Percentiles rank a stretch among this genome's conserved stretches.
These are phyloP conservation scores for Pardosa pseudoannulata DNA, from an alignment of 2,888 invertebrate genomes.

Conservation along the genomic window DNA sequence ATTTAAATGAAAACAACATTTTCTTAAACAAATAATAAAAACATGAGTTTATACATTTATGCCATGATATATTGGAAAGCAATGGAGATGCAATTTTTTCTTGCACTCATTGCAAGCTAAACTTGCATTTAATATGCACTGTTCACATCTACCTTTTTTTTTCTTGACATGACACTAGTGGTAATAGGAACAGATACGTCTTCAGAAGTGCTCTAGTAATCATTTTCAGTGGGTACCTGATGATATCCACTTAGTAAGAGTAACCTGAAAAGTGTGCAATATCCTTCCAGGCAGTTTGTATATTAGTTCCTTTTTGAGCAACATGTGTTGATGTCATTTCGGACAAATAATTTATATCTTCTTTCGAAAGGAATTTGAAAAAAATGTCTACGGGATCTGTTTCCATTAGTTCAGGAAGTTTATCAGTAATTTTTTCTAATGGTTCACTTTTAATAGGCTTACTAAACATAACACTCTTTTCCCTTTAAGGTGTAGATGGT, in stretches of 20 bases:
- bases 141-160: too few species aligned
- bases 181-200: background rate
- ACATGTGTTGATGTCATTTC: background rate
- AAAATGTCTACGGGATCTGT: background rate
- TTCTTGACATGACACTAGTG: background rate
- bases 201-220: constrained; percentile 6
- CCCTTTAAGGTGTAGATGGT: background rate
- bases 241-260: constrained; percentile 4
- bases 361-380: background rate
- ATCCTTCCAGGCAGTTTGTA: constrained; percentile 7
- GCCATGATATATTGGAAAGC: too few species aligned
- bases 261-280: background rate
- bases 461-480: background rate
- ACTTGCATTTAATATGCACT: too few species aligned
- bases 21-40: too few species aligned
- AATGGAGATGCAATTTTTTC: too few species aligned
- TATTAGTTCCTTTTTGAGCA: background rate
- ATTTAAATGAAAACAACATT: too few species aligned
- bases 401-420: background rate
- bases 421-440: background rate
- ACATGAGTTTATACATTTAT: too few species aligned
- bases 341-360: background rate
- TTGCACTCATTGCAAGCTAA: too few species aligned
- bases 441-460: background rate
- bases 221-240: constrained; percentile 1